Percentiles rank a stretch among this genome's conserved stretches.
phyloP scores from a whole-genome alignment of 2,888 invertebrate genomes.

The Alviniconcha strummeri region DNA sequence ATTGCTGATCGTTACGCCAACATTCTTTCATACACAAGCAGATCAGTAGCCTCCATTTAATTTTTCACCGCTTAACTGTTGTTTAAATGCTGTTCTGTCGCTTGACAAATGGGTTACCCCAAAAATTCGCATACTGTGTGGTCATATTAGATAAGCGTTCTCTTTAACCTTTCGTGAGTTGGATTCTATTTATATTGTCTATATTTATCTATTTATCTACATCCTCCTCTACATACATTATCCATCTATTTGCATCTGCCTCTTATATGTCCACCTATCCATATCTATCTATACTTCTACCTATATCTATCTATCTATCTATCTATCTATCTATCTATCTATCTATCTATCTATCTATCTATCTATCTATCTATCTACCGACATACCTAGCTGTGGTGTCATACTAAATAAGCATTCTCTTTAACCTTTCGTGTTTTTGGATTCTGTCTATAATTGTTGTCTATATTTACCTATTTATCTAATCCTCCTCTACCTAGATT shows the following conservation, averaged over 20 bases:
- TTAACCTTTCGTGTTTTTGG: too few relatives aligned
- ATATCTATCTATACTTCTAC: neutral
- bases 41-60: too few relatives aligned
- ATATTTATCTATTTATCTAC: neutral
- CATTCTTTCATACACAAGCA: too few relatives aligned
- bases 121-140: too few relatives aligned
- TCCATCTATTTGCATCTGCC: neutral
- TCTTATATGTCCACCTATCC: neutral
- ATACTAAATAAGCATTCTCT: neutral
- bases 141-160: too few relatives aligned
- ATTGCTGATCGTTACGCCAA: too few relatives aligned
- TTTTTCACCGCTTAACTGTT: too few relatives aligned
- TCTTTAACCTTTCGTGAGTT: too few relatives aligned
- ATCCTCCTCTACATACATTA: neutral
- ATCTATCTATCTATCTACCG: conserved; percentile 1
- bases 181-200: neutral
- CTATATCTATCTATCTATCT: neutral
- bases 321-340: conserved; percentile 1
- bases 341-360: conserved; percentile 12
- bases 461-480: neutral
- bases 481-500: neutral
- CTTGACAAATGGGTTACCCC: too few relatives aligned
- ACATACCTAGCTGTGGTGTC: neutral
- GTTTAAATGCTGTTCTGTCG: too few relatives aligned
- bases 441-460: neutral